Evolutionary conservation across 2,113 vertebrate genomes (phyloP), one percentile per base, ranked within the genome.

Genomic region (Crotophaga sulcirostris): DNA sequence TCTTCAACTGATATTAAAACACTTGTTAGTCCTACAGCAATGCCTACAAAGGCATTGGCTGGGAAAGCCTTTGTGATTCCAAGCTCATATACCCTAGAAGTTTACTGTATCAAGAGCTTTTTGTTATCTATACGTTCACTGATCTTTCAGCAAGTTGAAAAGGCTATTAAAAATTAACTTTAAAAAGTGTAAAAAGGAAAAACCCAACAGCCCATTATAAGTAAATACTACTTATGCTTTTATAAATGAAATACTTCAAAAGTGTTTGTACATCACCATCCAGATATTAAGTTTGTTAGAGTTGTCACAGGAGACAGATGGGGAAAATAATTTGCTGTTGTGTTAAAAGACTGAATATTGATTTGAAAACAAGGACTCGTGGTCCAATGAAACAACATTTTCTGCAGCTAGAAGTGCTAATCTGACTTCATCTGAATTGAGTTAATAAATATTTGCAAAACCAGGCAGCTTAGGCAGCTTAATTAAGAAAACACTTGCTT

Each of bases 401-500:
- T 83, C 78, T 90, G 63, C 76, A 94, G 94, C 51, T 80, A 95
- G 58, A 91, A 93, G 72, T 94, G 86, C 85, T 97, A 87, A 91
- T 96, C 96, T 96, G 78, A 96, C 93, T 97, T 97, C 86, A 96
- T 92, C 85, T 89, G 69, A 96, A 94, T 54, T 44, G 87, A 89
- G 60, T 96, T 94, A 89, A 94, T 85, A 97, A 90, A 95, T 91
- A 93, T 95, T 92, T 94, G 94, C 51, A 92, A 96, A 87, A 87
- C 78, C 92, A 94, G 87, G 88, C 94, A 94, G 95, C 84, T 97
- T 97, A 97, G 94, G 96, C 94, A 92, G 97, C 92, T 97, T 97
- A 97, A 97, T 97, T 97, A 98, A 97, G 94, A 97, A 97, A 97
- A 95, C 90, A 94, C 96, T 97, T 96, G 79, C 87, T 95, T 97